These are phyloP conservation scores for Dolichopus griseipennis DNA, from an alignment of 2,888 invertebrate genomes.

Conservation along the genomic window DNA sequence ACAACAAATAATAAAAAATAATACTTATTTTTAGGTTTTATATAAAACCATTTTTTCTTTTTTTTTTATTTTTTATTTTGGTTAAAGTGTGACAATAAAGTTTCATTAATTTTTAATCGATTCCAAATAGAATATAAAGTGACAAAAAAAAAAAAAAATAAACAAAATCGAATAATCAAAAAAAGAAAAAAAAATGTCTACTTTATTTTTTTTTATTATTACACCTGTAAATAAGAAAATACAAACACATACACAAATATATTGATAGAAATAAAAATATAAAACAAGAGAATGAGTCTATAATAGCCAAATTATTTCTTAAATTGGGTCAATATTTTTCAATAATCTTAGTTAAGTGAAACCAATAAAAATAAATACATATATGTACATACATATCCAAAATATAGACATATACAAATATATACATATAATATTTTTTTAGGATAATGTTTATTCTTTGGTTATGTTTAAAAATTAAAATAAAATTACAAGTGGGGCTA, in stretches of 20 bases:
- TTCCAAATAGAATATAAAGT: neutral
- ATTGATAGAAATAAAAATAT: neutral
- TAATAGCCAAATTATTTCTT: neutral
- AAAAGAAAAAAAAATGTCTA: neutral
- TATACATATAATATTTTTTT: too few relatives aligned
- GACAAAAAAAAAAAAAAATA: neutral
- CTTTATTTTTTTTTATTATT: neutral
- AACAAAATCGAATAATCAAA: neutral
- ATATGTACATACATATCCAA: too few relatives aligned
- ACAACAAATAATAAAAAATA: neutral
- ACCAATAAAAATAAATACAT: neutral
- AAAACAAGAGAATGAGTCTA: neutral
- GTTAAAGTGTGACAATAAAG: neutral
- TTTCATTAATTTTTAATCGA: conserved; percentile 4
- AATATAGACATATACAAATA: too few relatives aligned
- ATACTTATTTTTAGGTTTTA: too few relatives aligned
- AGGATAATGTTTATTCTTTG: too few relatives aligned
- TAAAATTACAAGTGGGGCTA: too few relatives aligned
- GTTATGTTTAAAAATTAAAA: too few relatives aligned
- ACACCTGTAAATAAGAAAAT: too few relatives aligned
- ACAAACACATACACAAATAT: too few relatives aligned
- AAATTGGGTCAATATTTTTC: conserved; percentile 1
- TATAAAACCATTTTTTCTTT: too few relatives aligned
- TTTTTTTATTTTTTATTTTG: too few relatives aligned
- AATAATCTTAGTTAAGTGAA: neutral